These are phyloP conservation scores for Ormyrus pomaceus DNA, from an alignment of 2,888 invertebrate genomes.

Conservation along the genomic window DNA sequence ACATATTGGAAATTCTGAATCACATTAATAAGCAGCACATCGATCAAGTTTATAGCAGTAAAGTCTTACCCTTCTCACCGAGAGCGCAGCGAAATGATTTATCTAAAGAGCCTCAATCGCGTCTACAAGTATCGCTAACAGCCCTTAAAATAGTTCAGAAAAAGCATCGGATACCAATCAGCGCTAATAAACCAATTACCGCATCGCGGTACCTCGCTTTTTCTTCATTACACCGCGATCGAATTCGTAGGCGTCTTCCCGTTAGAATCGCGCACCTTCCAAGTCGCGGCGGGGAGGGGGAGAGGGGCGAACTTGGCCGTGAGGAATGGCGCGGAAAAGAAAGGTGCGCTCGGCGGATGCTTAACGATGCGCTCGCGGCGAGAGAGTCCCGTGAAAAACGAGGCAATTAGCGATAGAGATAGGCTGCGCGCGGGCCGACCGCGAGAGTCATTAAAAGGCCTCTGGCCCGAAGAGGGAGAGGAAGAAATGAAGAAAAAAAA, in stretches of 20 bases:
- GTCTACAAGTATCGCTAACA: too few species aligned
- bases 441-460: conserved; percentile 23
- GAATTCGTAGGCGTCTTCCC: neutral
- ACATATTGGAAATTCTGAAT: too few species aligned
- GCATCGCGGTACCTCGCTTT: neutral
- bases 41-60: too few species aligned
- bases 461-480: neutral
- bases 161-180: neutral
- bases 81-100: too few species aligned
- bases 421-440: conserved; percentile 24
- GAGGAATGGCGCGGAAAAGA: neutral
- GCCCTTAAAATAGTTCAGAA: conserved; percentile 7
- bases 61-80: too few species aligned
- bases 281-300: neutral
- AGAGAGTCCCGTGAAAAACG: conserved; percentile 57
- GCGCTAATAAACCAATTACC: conserved; percentile 20
- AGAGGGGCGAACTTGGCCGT: neutral
- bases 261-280: too few species aligned
- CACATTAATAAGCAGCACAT: too few species aligned
- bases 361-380: conserved; percentile 48
- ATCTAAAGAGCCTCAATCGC: too few species aligned
- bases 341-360: conserved; percentile 17
- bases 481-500: neutral
- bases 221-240: conserved; percentile 14
- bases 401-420: conserved; percentile 57